Conservation (phyloP, 1,140 invertebrate genomes). For the Doryteuthis pealeii region DNA sequence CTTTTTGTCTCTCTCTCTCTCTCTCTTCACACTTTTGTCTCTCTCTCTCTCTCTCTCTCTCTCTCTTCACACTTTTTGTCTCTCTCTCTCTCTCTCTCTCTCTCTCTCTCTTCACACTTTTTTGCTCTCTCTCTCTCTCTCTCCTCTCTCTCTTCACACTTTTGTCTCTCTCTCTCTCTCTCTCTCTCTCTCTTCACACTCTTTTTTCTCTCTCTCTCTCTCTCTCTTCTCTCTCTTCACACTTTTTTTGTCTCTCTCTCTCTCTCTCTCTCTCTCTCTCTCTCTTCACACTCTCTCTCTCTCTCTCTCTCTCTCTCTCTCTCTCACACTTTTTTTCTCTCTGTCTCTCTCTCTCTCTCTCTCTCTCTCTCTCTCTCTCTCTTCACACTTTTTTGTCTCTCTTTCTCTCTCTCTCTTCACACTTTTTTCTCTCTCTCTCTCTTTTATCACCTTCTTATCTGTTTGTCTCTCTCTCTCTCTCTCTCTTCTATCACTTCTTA, state of each 20-base stretch:
- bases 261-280: no score
- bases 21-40: background rate
- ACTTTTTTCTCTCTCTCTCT: background rate
- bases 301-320: background rate
- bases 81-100: background rate
- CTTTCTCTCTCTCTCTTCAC: background rate
- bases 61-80: background rate
- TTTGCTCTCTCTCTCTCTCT: constrained; percentile 3
- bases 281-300: no score
- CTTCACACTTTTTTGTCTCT: background rate
- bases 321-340: background rate
- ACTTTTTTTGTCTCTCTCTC: background rate
- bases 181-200: background rate
- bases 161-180: background rate
- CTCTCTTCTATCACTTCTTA: background rate
- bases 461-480: background rate
- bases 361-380: background rate
- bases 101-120: no score
- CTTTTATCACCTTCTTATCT: background rate
- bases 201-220: background rate
- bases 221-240: background rate
- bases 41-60: background rate
- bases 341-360: no score
- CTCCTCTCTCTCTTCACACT: background rate
- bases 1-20: background rate